phyloP scores from a whole-genome alignment of 1,140 invertebrate species.

The Euglossa dilemma region DNA sequence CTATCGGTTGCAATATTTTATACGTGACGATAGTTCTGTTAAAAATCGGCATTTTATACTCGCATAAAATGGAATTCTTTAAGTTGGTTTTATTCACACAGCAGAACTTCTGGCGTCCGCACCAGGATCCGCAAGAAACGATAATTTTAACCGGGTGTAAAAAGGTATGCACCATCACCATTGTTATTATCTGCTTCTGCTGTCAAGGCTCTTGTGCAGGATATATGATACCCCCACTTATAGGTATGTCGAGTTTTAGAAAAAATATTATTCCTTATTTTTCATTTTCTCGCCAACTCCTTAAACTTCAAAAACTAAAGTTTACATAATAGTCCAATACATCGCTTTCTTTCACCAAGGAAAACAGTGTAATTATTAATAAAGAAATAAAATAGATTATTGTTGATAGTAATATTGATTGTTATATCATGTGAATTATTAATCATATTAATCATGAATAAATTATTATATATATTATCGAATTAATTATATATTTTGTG shows the following conservation, averaged over 20 bases:
- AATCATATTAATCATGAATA: no score
- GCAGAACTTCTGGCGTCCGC: conserved; percentile 58
- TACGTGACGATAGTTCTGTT: conserved; percentile 47
- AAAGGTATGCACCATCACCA: background rate
- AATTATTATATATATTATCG: no score
- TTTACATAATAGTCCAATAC: no score
- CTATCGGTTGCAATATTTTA: conserved; percentile 43
- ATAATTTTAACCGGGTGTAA: conserved; percentile 22
- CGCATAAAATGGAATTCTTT: conserved; percentile 35
- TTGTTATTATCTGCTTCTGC: background rate
- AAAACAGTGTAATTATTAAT: no score
- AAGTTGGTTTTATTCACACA: conserved; percentile 45
- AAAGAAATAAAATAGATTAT: no score
- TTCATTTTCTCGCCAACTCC: no score
- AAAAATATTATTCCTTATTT: background rate
- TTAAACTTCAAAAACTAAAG: no score
- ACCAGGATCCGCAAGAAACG: conserved; percentile 41
- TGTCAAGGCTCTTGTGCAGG: background rate
- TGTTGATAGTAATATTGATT: no score
- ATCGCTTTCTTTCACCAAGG: no score
- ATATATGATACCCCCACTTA: conserved; percentile 11
- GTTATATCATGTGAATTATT: no score
- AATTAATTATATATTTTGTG: background rate
- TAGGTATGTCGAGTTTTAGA: background rate
- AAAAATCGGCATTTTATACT: conserved; percentile 43